Percentiles rank a stretch among this genome's conserved stretches.
These are phyloP conservation scores for Tiliacea aurago DNA, from an alignment of 2,888 invertebrate genomes.

Conservation along the genomic window DNA sequence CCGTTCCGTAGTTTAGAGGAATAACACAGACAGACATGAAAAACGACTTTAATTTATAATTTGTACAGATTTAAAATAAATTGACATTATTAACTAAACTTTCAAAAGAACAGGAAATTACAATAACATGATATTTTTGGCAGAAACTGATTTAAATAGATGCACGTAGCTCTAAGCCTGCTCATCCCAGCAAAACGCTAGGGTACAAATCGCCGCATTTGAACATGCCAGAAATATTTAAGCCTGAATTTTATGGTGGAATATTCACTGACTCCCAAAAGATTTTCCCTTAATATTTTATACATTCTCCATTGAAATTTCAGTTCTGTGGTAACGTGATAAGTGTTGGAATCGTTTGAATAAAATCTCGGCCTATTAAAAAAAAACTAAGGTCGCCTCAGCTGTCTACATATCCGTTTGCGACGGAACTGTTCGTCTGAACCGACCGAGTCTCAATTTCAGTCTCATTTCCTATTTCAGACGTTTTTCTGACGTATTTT, in stretches of 20 bases:
- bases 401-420: conserved; percentile 70
- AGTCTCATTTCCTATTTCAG: conserved; percentile 70
- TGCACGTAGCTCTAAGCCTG: background rate
- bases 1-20: background rate
- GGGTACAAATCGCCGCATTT: conserved; percentile 40
- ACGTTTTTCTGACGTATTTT: conserved; percentile 57
- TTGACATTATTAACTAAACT: background rate
- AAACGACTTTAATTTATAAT: background rate
- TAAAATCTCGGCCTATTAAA: conserved; percentile 46
- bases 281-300: conserved; percentile 33
- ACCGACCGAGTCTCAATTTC: conserved; percentile 70
- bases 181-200: conserved; percentile 8
- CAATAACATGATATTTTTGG: background rate
- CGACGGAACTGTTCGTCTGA: conserved; percentile 68
- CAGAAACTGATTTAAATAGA: background rate
- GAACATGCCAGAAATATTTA: conserved; percentile 38
- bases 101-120: background rate
- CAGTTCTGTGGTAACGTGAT: conserved; percentile 24
- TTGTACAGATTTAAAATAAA: background rate
- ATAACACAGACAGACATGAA: no score
- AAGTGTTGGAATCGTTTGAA: conserved; percentile 37
- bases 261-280: conserved; percentile 38
- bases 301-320: conserved; percentile 14
- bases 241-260: conserved; percentile 50
- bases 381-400: conserved; percentile 65